Percentiles rank a stretch among this genome's conserved stretches.
Evolutionary conservation across 2,888 invertebrate species (phyloP).

Genomic region (Hirtodrosophila confusa): DNA sequence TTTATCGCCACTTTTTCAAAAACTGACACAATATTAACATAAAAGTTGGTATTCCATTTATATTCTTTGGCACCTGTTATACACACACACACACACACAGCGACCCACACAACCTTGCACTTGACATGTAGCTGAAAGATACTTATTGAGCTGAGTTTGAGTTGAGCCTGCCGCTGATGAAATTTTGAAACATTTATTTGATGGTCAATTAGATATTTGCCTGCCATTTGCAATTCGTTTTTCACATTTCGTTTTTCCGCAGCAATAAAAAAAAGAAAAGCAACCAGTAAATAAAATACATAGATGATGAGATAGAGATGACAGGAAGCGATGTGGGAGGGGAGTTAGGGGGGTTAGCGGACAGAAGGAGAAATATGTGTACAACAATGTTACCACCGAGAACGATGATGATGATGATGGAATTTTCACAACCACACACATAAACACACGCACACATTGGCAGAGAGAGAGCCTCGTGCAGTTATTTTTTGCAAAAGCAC

Average conservation of each 20-base stretch:
- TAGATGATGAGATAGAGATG: slow-evolving; percentile 57
- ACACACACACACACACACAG: slow-evolving; percentile 40
- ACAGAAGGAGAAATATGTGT: slow-evolving; percentile 71
- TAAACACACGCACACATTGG: slow-evolving; percentile 15
- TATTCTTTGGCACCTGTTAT: slow-evolving; percentile 69
- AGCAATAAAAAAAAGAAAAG: slow-evolving; percentile 56
- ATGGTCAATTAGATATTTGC: slow-evolving; percentile 76
- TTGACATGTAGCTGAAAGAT: slow-evolving; percentile 59
- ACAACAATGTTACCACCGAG: slow-evolving; percentile 66
- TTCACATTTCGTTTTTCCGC: slow-evolving; percentile 59
- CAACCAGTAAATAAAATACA: slow-evolving; percentile 66
- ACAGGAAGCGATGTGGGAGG: slow-evolving; percentile 27
- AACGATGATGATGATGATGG: slow-evolving; percentile 67
- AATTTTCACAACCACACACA: slow-evolving; percentile 63
- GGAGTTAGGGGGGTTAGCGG: slow-evolving; percentile 3
- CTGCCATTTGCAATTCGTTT: slow-evolving; percentile 59
- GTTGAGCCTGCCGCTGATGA: slow-evolving; percentile 32
- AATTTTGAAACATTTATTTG: slow-evolving; percentile 59
- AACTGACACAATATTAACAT: slow-evolving; percentile 48
- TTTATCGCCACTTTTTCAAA: slow-evolving; percentile 22
- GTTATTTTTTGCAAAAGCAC: slow-evolving; percentile 68
- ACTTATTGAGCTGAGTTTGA: slow-evolving; percentile 33
- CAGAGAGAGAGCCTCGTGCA: slow-evolving; percentile 45
- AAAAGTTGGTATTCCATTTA: slow-evolving; percentile 56
- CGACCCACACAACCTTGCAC: slow-evolving; percentile 50